Base-by-base conservation (phyloP, 2,113 vertebrate genomes). In the Paedocypris sp. region DNA sequence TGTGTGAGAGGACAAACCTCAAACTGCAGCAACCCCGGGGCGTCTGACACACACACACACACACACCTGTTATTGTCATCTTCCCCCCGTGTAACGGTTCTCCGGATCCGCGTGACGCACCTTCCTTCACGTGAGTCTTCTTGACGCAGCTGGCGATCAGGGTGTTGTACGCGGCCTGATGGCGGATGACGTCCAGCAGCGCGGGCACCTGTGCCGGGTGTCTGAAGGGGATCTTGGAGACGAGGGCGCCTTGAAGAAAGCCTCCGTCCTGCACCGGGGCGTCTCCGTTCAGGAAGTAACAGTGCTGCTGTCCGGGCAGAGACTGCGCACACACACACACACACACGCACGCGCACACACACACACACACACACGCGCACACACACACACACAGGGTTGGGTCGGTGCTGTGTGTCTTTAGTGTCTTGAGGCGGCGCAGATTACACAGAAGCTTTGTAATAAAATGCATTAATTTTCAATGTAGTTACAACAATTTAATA, bases 111-210 rank as follows among this genome's bases (percentile, higher is more conserved):
- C n/a, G n/a, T n/a, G n/a, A n/a, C 73, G 22, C 67, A 92, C 95
- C 94, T 80, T 98, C 94, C 79, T 92, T 96, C 38, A 97, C 74
- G 41, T 90, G 82, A 0, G 92, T 94, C 56, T 84, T 81, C 80
- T 94, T 96, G 67, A 99, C 93, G 46, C 94, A 99, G 78, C 94
- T 98, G 75, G 90, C 91, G 1, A 99, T 94, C 57, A 99, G 80
- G 0, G 87, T 97, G 73, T 97, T 98, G 80, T 90, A 94, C 1
- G 90, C 89, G 32, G 94, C 92, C 73, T 99, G 95, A 64, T 96
- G 93, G 15, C 95, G 80, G 72, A 98, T 91, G 8, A 98, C 74
- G 69, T 77, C 94, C 71, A 99, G 80, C 66, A 99, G 79, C 12
- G 88, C 80, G 19, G 94, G 93, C 32, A 99, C 93, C 56, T 92